Conservation (phyloP, 2,888 invertebrate genomes). For the Napeogenes sylphis region DNA sequence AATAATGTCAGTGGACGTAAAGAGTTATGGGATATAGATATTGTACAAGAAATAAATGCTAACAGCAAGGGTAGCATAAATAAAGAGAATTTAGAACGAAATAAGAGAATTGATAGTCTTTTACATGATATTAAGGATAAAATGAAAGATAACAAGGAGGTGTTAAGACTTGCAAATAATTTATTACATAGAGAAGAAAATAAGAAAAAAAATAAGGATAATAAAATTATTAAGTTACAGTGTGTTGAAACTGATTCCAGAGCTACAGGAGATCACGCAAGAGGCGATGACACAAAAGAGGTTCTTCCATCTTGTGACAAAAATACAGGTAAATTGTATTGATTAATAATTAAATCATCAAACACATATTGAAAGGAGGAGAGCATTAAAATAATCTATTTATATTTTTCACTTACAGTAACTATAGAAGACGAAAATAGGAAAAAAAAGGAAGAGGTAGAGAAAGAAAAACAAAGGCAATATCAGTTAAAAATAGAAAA, state of each 20-base stretch:
- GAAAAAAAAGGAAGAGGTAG: conserved; percentile 44
- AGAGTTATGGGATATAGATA: conserved; percentile 54
- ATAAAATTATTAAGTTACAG: conserved; percentile 37
- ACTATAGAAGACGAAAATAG: conserved; percentile 36
- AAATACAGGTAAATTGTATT: conserved; percentile 23
- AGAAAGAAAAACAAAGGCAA: conserved; percentile 48
- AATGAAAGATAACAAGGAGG: conserved; percentile 69
- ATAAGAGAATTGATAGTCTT: conserved; percentile 55
- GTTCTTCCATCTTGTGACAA: conserved; percentile 28
- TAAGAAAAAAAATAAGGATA: conserved; percentile 39
- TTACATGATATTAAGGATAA: conserved; percentile 65
- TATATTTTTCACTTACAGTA: conserved; percentile 12
- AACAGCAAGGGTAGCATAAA: conserved; percentile 44
- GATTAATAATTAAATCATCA: background rate
- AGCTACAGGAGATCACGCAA: conserved; percentile 54
- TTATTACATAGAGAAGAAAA: conserved; percentile 55
- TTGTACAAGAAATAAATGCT: conserved; percentile 37
- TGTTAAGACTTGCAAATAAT: conserved; percentile 59
- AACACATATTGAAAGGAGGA: background rate
- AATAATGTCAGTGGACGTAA: conserved; percentile 40
- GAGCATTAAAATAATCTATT: background rate
- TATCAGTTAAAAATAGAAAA: conserved; percentile 54
- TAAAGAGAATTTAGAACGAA: conserved; percentile 49
- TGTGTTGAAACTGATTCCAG: conserved; percentile 31
- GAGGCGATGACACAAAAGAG: conserved; percentile 24